Base-by-base conservation (phyloP, 2,113 vertebrate genomes). In the Gavia stellata region DNA sequence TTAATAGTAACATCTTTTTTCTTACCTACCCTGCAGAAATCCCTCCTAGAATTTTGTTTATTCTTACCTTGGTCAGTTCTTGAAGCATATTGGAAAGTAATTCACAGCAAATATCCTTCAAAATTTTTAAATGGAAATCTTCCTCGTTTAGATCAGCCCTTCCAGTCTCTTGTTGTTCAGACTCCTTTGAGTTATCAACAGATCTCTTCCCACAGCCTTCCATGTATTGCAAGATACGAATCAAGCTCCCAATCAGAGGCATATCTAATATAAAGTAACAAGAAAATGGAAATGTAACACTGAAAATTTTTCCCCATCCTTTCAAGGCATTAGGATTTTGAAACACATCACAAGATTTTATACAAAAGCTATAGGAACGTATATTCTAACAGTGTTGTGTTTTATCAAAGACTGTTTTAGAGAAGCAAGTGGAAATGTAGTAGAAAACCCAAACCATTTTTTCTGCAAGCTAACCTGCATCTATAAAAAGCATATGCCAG, bases 71-170 rank as follows among this genome's bases (percentile, higher is more conserved):
- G 62, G 98, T 96, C 92, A 99, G 95, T 36, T 98, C 85, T 86
- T 96, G 88, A 88, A 99, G 98, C 86, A 99, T 96, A 95, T 98
- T 98, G 71, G 99, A 98, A 59, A 99, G 98, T 81, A 99, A 98
- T 97, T 99, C 99, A 71, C 98, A 98, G 65, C 98, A 98, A 92
- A 99, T 98, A 89, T 99, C 99, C 90, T 98, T 98, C 72, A 99
- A 97, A 80, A 98, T 98, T 96, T 98, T 98, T 85, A 99, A 96
- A 94, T 99, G 98, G 72, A 98, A 98, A 70, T 99, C 98, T 56
- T 98, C 97, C 58, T 98, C 96, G 1, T 88, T 91, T 82, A 79
- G 24, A 70, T 94, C 96, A 6, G 90, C 81, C 47, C 45, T 97
- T 75, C 80, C 94, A 66, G 86, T 62, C 25, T 97, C 96, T 47